These are phyloP conservation scores for Phyllopteryx taeniolatus DNA, from an alignment of 2,113 vertebrate genomes.

Conservation along the genomic window DNA sequence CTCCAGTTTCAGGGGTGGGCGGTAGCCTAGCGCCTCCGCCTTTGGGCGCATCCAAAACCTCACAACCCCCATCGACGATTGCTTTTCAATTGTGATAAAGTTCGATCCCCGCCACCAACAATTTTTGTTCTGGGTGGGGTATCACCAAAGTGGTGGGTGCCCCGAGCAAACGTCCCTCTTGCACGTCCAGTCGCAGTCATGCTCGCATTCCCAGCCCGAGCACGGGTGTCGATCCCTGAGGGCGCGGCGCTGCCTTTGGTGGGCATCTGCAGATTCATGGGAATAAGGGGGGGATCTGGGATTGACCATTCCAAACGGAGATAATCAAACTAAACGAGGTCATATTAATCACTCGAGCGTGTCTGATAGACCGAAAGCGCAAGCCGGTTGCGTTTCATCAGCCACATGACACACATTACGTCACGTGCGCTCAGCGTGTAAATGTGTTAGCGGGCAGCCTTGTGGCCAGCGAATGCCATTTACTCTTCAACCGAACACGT, in stretches of 20 bases:
- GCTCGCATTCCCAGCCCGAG: conserved; percentile 38
- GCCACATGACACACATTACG: conserved; percentile 27
- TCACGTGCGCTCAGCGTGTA: conserved; percentile 29
- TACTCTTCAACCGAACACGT: conserved; percentile 41
- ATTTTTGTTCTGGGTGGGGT: too few species aligned
- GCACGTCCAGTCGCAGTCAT: conserved; percentile 51
- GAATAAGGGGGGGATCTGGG: conserved; percentile 13
- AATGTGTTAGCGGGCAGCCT: conserved; percentile 20
- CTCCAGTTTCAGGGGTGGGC: too few species aligned
- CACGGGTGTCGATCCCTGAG: conserved; percentile 53
- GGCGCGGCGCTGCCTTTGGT: conserved; percentile 49
- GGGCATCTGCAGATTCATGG: conserved; percentile 27
- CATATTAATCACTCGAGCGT: conserved; percentile 48
- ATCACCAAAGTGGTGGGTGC: too few species aligned
- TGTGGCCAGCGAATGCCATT: conserved; percentile 23
- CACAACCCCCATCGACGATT: too few species aligned
- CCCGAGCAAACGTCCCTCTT: conserved; percentile 40
- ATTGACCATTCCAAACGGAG: conserved; percentile 52
- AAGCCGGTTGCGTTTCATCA: conserved; percentile 45
- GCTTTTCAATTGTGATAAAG: too few species aligned
- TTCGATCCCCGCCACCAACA: too few species aligned
- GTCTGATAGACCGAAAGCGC: conserved; percentile 45
- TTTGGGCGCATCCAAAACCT: too few species aligned
- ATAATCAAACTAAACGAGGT: conserved; percentile 46
- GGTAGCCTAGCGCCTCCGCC: too few species aligned